Evolutionary conservation across 2,888 invertebrate genomes (phyloP).

Genomic region (Norana najaformis): DNA sequence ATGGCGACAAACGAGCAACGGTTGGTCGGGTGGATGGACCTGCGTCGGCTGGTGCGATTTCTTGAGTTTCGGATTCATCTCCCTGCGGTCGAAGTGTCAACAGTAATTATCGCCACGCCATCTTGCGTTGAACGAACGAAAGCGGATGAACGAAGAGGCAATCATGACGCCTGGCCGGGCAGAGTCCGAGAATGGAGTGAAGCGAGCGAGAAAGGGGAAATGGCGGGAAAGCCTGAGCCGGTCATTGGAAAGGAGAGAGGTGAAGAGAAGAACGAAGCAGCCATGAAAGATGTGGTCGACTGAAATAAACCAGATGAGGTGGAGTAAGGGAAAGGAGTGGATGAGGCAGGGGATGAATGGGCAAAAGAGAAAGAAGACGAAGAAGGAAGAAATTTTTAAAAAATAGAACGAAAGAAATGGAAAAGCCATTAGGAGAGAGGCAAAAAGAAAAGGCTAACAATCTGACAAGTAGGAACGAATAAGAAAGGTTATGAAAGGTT

Average conservation of each 20-base stretch:
- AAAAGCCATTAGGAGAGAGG: neutral
- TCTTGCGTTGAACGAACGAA: neutral
- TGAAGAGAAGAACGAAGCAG: too few species aligned
- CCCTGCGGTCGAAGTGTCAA: neutral
- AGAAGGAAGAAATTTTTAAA: neutral
- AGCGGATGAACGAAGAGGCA: neutral
- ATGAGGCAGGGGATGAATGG: neutral
- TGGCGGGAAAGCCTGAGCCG: neutral
- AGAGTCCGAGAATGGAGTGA: neutral
- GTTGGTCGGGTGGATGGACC: neutral
- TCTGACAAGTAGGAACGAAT: too few species aligned
- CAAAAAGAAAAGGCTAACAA: neutral
- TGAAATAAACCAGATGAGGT: neutral
- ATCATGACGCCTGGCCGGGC: neutral
- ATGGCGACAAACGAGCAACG: neutral
- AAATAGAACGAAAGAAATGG: neutral
- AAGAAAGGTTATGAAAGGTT: neutral
- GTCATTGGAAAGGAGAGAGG: neutral
- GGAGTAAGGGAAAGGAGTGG: neutral
- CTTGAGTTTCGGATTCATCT: neutral
- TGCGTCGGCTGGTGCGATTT: neutral
- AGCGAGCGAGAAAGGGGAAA: neutral
- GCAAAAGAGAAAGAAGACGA: neutral
- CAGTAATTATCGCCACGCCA: slow-evolving; percentile 5
- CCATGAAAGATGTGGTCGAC: too few species aligned